These are phyloP conservation scores for Rattus rattus DNA, from an alignment of 2,113 vertebrate genomes.

Conservation along the genomic window DNA sequence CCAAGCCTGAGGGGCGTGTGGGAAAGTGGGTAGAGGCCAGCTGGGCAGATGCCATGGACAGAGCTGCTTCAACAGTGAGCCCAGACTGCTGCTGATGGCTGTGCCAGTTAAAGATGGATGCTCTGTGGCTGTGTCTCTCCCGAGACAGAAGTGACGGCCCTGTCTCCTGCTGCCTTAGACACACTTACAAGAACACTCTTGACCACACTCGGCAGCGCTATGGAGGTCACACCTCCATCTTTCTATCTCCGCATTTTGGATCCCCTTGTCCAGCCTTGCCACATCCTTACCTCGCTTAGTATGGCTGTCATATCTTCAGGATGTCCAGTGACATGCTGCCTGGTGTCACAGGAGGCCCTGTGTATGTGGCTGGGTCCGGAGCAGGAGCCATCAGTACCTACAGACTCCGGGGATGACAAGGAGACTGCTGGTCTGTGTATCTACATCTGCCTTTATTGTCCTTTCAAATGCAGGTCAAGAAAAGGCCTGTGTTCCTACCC, in stretches of 20 bases:
- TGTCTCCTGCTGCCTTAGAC: neutral
- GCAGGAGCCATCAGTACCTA: neutral
- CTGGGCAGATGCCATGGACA: rapidly evolving
- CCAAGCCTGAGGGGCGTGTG: too few relatives aligned
- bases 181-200: neutral
- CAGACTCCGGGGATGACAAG: rapidly evolving
- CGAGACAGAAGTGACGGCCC: neutral
- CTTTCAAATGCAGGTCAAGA: neutral
- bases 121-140: neutral
- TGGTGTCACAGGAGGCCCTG: rapidly evolving
- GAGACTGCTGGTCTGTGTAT: rapidly evolving
- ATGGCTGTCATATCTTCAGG: rapidly evolving
- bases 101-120: rapidly evolving
- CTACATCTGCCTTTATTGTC: neutral
- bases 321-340: rapidly evolving
- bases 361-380: rapidly evolving
- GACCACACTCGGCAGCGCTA: rapidly evolving
- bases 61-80: rapidly evolving
- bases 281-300: too few relatives aligned
- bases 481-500: neutral
- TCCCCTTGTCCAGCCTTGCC: neutral
- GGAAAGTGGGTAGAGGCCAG: neutral
- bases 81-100: rapidly evolving
- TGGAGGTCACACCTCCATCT: neutral
- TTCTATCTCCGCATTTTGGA: neutral